Percentiles rank a stretch among this genome's conserved stretches.
Conservation (phyloP, 2,113 vertebrate genomes). For the Nerophis ophidion region DNA sequence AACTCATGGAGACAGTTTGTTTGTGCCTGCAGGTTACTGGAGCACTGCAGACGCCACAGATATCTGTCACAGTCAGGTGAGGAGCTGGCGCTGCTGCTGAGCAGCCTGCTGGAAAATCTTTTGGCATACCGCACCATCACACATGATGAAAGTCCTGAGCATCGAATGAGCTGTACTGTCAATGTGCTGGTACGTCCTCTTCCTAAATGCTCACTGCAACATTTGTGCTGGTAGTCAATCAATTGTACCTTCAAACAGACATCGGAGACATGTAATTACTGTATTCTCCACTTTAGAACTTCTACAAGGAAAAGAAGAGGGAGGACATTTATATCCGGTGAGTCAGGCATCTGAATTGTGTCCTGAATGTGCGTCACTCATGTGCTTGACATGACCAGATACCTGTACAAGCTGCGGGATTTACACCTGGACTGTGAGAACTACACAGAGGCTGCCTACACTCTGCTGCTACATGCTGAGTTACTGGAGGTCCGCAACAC, state of each 20-base stretch:
- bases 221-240: not conserved
- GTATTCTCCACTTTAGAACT: conserved; percentile 74
- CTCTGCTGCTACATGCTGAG: conserved; percentile 87
- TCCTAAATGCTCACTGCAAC: not conserved
- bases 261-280: conserved; percentile 6
- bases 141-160: conserved; percentile 88
- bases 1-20: conserved; percentile 1
- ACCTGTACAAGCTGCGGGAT: conserved; percentile 95
- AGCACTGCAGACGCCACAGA: conserved; percentile 87
- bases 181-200: conserved; percentile 81
- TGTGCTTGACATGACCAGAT: conserved; percentile 65
- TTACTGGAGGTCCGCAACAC: conserved; percentile 79
- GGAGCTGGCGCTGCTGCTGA: conserved; percentile 83
- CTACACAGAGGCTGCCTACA: conserved; percentile 89
- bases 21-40: conserved; percentile 69
- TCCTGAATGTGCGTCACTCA: conserved; percentile 4
- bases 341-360: conserved; percentile 21
- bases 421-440: conserved; percentile 91
- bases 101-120: conserved; percentile 89
- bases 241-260: not conserved
- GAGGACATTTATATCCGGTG: conserved; percentile 97
- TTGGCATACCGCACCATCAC: conserved; percentile 90
- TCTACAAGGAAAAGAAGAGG: conserved; percentile 96
- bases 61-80: conserved; percentile 84
- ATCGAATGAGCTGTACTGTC: conserved; percentile 94